Base-by-base conservation (phyloP, 2,888 invertebrate species). In the Ochropleura leucogaster region DNA sequence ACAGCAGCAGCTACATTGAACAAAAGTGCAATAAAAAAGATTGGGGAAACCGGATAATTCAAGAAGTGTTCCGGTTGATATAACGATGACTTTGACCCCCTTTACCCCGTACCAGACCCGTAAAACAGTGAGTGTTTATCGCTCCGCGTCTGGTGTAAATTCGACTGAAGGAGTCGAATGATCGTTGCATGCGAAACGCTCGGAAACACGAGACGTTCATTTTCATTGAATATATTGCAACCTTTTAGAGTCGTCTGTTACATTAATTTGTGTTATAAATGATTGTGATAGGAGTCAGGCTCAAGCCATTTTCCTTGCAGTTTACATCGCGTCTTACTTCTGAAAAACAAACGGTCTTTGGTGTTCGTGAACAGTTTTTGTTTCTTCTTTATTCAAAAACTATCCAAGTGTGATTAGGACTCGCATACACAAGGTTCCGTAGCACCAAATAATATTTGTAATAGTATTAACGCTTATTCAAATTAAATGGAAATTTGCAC, bases 81-180 rank as follows among this genome's bases (percentile, higher is more conserved):
- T 74, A 83, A 83, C 68, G 80, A 74, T 74, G 84, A 83, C 80
- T 83, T 80, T 81, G 84, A 81, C 84, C 84, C 47, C 55, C 40
- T 81, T 74, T 64, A 62, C 57, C 68, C 80, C 67, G 64, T 70
- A 65, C 44, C 65, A 74, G 64, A 83, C 69, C 46, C 67, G 74
- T 83, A 83, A 83, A 81, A 74, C 80, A 73, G 63, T 40, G 71
- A 82, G 83, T 66, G 72, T 78, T 72, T 79, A 83, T 83, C 51
- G 74, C 55, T 10, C 49, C 64, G 51, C 64, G 46, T 73, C 67
- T 79, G 64, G 69, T 60, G 67, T 79, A 70, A 70, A 74, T 83
- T 83, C 40, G 40, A 20, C 42, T 67, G 46, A 47, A 80, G 30
- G 40, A 70, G 20, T 67, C 9, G 65, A 62, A 79, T 70, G 63